phyloP scores from a whole-genome alignment of 1,140 invertebrate species.

The Drosophila tsacasi region DNA sequence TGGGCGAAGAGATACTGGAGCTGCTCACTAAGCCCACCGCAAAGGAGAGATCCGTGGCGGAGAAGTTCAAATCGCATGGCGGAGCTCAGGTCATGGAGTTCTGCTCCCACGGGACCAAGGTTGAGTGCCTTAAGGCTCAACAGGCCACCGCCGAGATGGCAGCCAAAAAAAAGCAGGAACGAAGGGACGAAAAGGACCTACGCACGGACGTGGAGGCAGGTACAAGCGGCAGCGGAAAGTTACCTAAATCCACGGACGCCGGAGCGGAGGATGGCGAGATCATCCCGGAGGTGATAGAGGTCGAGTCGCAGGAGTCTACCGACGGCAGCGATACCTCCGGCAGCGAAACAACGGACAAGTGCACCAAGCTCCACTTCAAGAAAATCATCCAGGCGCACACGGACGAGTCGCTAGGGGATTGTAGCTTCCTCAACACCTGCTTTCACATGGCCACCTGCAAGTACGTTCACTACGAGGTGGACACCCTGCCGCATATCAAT shows the following conservation, averaged over 20 bases:
- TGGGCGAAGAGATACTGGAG: conserved; percentile 98
- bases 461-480: conserved; percentile 98
- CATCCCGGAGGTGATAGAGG: conserved; percentile 64
- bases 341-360: conserved; percentile 85
- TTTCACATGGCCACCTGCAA: conserved; percentile 99
- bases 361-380: conserved; percentile 97
- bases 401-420: conserved; percentile 97
- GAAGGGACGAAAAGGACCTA: conserved; percentile 82
- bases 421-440: conserved; percentile 98
- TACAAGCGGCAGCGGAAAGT: conserved; percentile 30
- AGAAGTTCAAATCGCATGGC: conserved; percentile 97
- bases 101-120: conserved; percentile 96
- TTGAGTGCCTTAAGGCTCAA: conserved; percentile 92
- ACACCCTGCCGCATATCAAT: conserved; percentile 86
- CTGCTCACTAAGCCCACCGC: conserved; percentile 97
- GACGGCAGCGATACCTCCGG: conserved; percentile 62
- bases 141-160: conserved; percentile 85
- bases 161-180: conserved; percentile 75
- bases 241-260: conserved; percentile 28
- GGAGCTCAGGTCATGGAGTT: conserved; percentile 98
- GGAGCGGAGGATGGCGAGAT: conserved; percentile 76
- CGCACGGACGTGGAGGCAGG: conserved; percentile 3
- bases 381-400: conserved; percentile 99
- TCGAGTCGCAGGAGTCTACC: conserved; percentile 67
- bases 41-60: conserved; percentile 96